Percentiles rank a stretch among this genome's conserved stretches.
These are phyloP conservation scores for Dromaius novaehollandiae DNA, from an alignment of 2,113 vertebrate genomes.

Conservation along the genomic window DNA sequence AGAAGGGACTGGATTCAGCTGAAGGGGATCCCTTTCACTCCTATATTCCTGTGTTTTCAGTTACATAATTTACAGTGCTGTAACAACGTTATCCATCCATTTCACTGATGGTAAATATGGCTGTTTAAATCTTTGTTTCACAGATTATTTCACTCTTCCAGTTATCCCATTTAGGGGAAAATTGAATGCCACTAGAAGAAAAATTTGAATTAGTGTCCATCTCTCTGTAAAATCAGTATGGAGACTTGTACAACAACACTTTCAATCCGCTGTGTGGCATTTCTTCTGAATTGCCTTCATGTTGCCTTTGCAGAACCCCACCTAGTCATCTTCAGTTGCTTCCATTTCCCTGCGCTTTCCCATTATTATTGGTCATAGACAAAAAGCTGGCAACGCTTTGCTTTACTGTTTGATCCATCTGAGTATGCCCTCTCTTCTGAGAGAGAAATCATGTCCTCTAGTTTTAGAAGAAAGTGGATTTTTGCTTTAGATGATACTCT, in stretches of 20 bases:
- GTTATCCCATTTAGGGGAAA: not conserved
- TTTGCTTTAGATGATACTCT: not conserved
- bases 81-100: not conserved
- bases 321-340: not conserved
- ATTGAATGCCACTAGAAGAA: not conserved
- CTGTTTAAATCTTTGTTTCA: not conserved
- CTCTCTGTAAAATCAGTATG: not conserved
- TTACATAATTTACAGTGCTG: accelerated
- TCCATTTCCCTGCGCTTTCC: not conserved
- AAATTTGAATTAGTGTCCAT: not conserved
- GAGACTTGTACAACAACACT: not conserved
- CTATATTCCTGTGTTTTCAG: not conserved
- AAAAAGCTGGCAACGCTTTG: not conserved
- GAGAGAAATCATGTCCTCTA: accelerated
- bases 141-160: not conserved
- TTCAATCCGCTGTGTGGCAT: not conserved
- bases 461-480: not conserved
- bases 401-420: not conserved
- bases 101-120: not conserved
- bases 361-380: not conserved
- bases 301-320: accelerated
- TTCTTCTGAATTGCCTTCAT: not conserved
- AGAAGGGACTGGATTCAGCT: not conserved
- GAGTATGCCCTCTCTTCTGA: not conserved
- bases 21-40: not conserved